phyloP scores from a whole-genome alignment of 2,888 invertebrate species.

The Schizaphis graminum region DNA sequence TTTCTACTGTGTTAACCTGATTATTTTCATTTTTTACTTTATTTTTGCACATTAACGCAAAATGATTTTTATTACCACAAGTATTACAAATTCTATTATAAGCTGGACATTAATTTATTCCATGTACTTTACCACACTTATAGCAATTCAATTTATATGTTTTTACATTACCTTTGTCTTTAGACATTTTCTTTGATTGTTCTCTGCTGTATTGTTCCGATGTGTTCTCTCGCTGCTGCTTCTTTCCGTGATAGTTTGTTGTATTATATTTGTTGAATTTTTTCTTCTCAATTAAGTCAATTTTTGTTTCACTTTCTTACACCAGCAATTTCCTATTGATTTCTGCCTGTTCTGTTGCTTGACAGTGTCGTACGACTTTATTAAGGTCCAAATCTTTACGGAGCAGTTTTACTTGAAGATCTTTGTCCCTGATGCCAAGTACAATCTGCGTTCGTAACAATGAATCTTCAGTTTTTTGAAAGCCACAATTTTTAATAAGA shows the following conservation, averaged over 20 bases:
- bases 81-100: not conserved
- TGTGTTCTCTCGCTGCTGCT: not conserved
- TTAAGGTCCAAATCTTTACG: not conserved
- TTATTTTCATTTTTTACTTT: not conserved
- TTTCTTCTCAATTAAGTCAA: no score
- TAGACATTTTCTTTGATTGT: not conserved
- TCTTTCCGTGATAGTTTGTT: not conserved
- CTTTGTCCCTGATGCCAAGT: conserved; percentile 16
- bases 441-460: conserved; percentile 8
- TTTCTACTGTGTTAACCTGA: not conserved
- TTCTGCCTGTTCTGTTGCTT: not conserved
- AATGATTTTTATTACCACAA: not conserved
- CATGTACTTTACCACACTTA: not conserved
- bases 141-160: not conserved
- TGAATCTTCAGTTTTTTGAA: not conserved
- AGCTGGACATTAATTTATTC: not conserved
- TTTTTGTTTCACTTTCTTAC: not conserved
- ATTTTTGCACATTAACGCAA: not conserved
- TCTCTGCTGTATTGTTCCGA: not conserved
- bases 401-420: not conserved
- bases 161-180: not conserved
- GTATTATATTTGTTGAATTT: no score
- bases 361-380: not conserved
- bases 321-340: no score
- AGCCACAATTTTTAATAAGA: not conserved